phyloP scores from a whole-genome alignment of 2,888 invertebrate species.

The Oasisia sp. region DNA sequence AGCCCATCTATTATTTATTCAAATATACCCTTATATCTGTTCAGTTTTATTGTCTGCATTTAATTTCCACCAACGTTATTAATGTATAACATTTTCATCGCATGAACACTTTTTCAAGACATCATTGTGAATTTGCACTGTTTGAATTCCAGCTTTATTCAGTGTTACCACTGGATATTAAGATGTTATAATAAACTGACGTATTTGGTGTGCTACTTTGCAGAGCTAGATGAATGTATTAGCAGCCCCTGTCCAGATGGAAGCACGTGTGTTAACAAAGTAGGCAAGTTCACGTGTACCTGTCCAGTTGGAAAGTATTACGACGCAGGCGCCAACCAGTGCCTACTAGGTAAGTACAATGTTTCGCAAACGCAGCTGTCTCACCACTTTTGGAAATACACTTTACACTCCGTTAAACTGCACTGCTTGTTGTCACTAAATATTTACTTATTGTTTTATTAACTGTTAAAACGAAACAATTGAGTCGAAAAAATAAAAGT shows the following conservation, averaged over 20 bases:
- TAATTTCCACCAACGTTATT: not conserved
- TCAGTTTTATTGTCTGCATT: not conserved
- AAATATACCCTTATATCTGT: no score
- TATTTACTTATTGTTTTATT: not conserved
- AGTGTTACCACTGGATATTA: not conserved
- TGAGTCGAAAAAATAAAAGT: no score
- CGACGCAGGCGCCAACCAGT: not conserved
- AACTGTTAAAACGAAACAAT: not conserved
- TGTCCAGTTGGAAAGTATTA: not conserved
- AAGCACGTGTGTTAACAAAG: not conserved
- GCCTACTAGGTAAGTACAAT: not conserved
- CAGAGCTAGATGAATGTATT: not conserved
- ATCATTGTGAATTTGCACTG: not conserved
- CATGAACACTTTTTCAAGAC: not conserved
- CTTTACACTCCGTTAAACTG: not conserved
- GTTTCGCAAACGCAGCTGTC: not conserved
- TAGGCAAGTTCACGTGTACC: not conserved
- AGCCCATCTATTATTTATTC: no score
- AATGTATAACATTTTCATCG: not conserved
- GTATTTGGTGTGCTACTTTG: not conserved
- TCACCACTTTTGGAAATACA: not conserved
- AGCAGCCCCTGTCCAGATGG: not conserved
- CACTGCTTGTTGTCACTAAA: not conserved
- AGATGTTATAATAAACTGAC: not conserved
- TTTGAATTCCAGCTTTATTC: not conserved